Evolutionary conservation across 2,797 vertebrate species (phyloP).

Genomic region (Sebastes diploproa): DNA sequence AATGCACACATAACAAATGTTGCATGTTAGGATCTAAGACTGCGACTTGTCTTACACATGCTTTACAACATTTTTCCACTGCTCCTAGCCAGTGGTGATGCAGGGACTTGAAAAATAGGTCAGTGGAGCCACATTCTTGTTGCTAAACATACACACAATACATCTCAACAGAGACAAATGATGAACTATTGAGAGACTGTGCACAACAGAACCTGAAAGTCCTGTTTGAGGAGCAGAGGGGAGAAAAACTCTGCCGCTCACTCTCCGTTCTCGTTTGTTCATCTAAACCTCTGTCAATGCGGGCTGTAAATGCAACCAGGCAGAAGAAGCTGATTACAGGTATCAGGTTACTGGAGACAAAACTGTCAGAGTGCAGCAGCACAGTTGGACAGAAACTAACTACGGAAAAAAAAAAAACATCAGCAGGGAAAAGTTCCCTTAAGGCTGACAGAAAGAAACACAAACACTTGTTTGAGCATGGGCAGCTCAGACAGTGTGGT

Average conservation of each 20-base stretch:
- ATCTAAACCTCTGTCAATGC: constrained; percentile 7
- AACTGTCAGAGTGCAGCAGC: not conserved
- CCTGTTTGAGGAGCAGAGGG: constrained; percentile 62
- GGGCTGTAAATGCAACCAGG: constrained; percentile 14
- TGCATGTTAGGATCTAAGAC: not conserved
- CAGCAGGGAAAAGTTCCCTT: not conserved
- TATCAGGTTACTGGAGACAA: constrained; percentile 62
- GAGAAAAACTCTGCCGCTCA: constrained; percentile 28
- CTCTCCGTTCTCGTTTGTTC: not conserved
- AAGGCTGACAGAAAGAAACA: not conserved
- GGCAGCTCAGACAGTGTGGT: constrained; percentile 4
- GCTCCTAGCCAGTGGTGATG: not conserved
- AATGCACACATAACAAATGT: not conserved
- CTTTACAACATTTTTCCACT: not conserved
- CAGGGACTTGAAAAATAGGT: constrained; percentile 18
- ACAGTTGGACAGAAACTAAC: constrained; percentile 6
- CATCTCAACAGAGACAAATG: not conserved
- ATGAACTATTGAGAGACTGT: constrained; percentile 14
- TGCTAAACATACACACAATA: constrained; percentile 5
- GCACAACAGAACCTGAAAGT: constrained; percentile 73
- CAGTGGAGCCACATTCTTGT: constrained; percentile 2
- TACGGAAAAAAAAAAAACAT: not conserved
- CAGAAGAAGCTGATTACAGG: constrained; percentile 54
- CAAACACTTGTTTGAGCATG: constrained; percentile 1
- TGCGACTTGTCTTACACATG: not conserved